Base-by-base conservation (phyloP, 2,888 invertebrate species). In the Dysmachus trigonus region DNA sequence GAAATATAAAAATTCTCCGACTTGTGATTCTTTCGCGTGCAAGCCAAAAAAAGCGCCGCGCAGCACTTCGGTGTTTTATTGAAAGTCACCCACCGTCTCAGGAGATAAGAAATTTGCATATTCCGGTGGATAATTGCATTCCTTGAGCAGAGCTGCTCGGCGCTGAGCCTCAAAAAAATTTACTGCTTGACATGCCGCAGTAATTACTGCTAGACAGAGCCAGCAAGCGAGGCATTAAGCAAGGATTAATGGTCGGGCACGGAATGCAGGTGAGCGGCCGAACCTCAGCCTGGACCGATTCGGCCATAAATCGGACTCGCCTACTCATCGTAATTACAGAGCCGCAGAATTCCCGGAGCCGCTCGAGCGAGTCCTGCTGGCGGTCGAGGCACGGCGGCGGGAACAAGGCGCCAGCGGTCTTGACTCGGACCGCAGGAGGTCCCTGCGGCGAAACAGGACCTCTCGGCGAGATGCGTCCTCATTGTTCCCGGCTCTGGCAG, bases 371-470 rank as follows among this genome's bases (percentile, higher is more conserved):
- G 62, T 62, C 62, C 22, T 22, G n/a, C 41, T 41, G 41, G 41
- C 41, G 10, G 1, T 41, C 41, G 10, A 38, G 31, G n/a, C n/a
- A n/a, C 31, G 31, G 31, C 38, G 13, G n/a, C 47, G 2, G n/a
- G 27, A 62, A 7, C 3, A 62, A 27, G 84, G 84, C 84, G 84
- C 84, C 84, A 85, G 73, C 84, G 84, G 84, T 85, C 84, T 74
- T 85, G 84, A 85, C 74, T 85, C 18, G 22, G 51, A 22, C 84
- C 41, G 71, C 84, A 85, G 84, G 84, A 85, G 84, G 84, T 85
- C 84, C 74, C 74, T 74, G 8, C 47, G 18, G 7, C 27, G 73
- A 62, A 62, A 62, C 62, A 62, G 62, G 62, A 62, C 22, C 5
- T 62, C 10, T 62, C 22, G 22, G 27, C 47, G 47, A 47, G 77